Conservation (phyloP, 2,888 invertebrate genomes). For the Mantis religiosa region DNA sequence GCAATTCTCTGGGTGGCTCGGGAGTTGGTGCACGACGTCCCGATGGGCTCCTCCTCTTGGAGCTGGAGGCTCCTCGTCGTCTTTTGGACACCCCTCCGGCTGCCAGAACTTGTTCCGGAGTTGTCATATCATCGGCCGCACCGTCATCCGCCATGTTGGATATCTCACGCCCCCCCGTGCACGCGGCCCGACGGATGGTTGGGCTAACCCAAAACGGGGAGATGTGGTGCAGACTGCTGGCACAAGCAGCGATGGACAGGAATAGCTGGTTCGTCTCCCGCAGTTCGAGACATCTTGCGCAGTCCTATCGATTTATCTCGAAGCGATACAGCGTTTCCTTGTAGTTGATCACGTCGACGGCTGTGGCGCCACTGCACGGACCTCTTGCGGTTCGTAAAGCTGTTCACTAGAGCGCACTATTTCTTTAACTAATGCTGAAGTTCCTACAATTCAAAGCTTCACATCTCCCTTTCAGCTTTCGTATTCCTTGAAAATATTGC, state of each 20-base stretch:
- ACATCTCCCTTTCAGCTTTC: too few relatives aligned
- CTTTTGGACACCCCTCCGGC: constrained; percentile 53
- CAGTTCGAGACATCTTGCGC: constrained; percentile 1
- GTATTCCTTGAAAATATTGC: too few relatives aligned
- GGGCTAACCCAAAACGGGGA: not conserved
- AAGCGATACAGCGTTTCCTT: not conserved
- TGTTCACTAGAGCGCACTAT: not conserved
- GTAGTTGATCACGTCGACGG: not conserved
- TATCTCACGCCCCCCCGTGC: not conserved
- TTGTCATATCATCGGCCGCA: constrained; percentile 32
- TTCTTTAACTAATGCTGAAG: too few relatives aligned
- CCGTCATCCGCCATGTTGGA: not conserved
- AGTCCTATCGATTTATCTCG: not conserved
- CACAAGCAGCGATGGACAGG: not conserved
- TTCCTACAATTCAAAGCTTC: too few relatives aligned
- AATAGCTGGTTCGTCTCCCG: constrained; percentile 5
- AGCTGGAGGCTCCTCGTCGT: constrained; percentile 48
- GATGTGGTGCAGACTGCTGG: not conserved
- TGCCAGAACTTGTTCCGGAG: constrained; percentile 49
- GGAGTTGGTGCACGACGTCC: constrained; percentile 27
- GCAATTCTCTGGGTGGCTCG: constrained; percentile 21
- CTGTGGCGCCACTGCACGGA: not conserved
- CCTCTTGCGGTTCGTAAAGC: not conserved
- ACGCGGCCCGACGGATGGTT: not conserved
- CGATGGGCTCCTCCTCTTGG: constrained; percentile 26